Evolutionary conservation across 2,113 vertebrate genomes (phyloP).

Genomic region (Vulpes vulpes): DNA sequence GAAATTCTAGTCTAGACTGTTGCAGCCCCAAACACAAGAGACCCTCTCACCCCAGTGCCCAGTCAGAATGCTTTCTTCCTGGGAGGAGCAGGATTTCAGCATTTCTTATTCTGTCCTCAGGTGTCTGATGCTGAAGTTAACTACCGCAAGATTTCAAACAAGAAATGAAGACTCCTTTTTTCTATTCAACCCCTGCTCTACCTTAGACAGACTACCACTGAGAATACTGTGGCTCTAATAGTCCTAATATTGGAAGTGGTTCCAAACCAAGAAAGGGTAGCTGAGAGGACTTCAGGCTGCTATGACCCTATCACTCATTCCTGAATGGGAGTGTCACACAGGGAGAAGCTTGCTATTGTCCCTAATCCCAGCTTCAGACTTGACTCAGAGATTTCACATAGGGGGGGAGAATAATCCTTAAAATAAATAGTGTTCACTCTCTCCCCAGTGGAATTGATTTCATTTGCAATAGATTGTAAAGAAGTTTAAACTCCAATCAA

Average conservation of each 20-base stretch:
- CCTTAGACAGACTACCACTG: background rate
- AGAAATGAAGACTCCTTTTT: background rate
- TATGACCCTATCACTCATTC: background rate
- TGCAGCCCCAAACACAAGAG: background rate
- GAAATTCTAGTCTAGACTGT: background rate
- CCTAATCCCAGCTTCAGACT: background rate
- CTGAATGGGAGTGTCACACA: background rate
- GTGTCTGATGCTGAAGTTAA: background rate
- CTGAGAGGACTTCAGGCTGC: background rate
- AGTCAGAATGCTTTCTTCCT: background rate
- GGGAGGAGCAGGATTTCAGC: background rate
- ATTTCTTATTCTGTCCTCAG: background rate
- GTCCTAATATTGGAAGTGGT: too few relatives aligned
- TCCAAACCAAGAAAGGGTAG: background rate
- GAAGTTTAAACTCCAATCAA: background rate
- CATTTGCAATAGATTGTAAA: background rate
- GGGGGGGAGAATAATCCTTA: background rate
- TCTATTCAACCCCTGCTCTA: background rate
- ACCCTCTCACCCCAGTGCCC: fast-evolving
- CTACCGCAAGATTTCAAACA: background rate
- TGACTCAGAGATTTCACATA: background rate
- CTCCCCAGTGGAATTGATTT: background rate
- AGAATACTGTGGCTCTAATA: background rate
- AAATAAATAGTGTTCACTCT: background rate
- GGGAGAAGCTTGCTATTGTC: background rate